Evolutionary conservation across 2,797 vertebrate species (phyloP), one percentile per base, ranked within the genome.

Genomic region (Sebastes umbrosus): DNA sequence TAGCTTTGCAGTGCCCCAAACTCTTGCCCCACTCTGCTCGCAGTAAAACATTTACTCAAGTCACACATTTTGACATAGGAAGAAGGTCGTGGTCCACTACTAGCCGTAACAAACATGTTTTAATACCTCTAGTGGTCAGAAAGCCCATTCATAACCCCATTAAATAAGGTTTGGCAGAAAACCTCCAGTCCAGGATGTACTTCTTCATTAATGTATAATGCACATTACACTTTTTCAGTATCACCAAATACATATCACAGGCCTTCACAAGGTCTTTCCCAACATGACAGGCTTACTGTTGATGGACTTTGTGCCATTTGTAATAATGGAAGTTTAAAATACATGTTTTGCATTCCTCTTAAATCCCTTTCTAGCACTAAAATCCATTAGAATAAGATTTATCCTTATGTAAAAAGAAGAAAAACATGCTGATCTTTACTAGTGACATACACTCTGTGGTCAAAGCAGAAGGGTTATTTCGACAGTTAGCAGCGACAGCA

Each of bases 21-120:
- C 69, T 31, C 29, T 59, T 43, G 34, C 34, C 34, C 34, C 34
- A 36, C 34, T 36, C 11, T n/a, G 52, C n/a, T 54, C 50, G 12
- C 1, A 75, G 79, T 72, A 36, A 25, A 81, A 87, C 32, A 90
- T 82, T 85, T 36, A 83, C 80, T 46, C 32, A 75, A 39, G 75
- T 88, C 83, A 83, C 57, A 50, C 36, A 27, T 43, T 76, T 79
- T 74, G 14, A 39, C 11, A 74, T 20, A 68, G 25, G 57, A 69
- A 36, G 14, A 31, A 67, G 18, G 52, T 57, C 50, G 5, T 27
- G 72, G 63, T 78, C n/a, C 67, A 72, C 16, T n/a, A 52, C 0
- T 14, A 5, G 25, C 12, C 24, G 2, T 39, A 22, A 31, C 24
- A 71, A 71, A 31, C 27, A 43, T 14, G 36, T 25, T 43, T 27